Evolutionary conservation across 2,113 vertebrate species (phyloP), one percentile per base, ranked within the genome.

Genomic region (Pao palembangensis): DNA sequence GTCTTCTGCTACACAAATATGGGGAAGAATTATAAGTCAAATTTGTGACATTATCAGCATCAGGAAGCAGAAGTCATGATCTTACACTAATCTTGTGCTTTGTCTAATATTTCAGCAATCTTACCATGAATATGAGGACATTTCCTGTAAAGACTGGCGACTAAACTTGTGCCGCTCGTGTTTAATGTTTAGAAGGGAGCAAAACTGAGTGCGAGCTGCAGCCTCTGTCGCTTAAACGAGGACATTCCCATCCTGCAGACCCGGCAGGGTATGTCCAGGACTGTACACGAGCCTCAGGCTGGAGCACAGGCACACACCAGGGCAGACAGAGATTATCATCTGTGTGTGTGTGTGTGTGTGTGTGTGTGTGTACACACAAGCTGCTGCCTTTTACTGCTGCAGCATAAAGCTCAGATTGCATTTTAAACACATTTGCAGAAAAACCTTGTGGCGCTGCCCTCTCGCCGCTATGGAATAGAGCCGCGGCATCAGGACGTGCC

Each of bases 341-440:
- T 25, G 23, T 25, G 25, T 28, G 25, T 28, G 25, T 6, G 25
- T 28, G 25, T 6, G 25, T 28, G 25, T 28, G 25, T 28, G 25
- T 28, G 83, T 79, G 72, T 57, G 79, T 85, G 70, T 85, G 82
- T 85, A 85, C 87, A 88, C 85, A 84, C 85, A 84, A 76, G 83
- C 83, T 81, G 82, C 76, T 66, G 78, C 58, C 71, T 88, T 88
- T 86, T 83, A 85, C 82, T 76, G 80, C 81, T 76, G 81, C 80
- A 84, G 83, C 86, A 79, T 79, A 80, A 82, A 19, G 56, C 76
- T 72, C 51, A 18, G 55, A 76, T 74, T 78, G 67, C 78, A 80
- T 81, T 84, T 81, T 68, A 84, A 82, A 79, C 78, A 83, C 82
- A 67, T 75, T 83, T 73, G 56, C 53, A 19, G 48, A 16, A n/a